Evolutionary conservation across 2,113 vertebrate genomes (phyloP).

Genomic region (Eolophus roseicapilla): DNA sequence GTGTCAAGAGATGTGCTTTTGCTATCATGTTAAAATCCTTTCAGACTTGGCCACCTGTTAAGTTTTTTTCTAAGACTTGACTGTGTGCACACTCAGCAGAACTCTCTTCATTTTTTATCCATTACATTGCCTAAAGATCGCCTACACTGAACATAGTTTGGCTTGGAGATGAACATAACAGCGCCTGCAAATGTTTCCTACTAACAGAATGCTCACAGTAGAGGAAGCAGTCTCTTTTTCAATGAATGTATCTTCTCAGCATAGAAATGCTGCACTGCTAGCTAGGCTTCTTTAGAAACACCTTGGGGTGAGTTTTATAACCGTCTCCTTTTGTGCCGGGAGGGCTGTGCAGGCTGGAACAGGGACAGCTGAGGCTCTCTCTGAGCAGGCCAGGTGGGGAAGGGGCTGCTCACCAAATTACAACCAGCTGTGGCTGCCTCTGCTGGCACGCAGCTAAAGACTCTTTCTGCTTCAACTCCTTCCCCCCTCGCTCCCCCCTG

Average conservation of each 20-base stretch:
- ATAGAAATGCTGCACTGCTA: not conserved
- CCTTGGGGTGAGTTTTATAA: not conserved
- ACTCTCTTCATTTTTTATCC: not conserved
- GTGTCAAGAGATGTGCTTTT: not conserved
- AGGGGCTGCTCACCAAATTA: not conserved
- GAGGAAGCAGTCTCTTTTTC: not conserved
- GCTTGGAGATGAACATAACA: not conserved
- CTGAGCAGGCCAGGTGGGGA: not conserved
- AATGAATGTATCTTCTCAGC: not conserved
- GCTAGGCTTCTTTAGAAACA: not conserved
- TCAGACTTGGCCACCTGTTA: not conserved
- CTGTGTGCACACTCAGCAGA: not conserved
- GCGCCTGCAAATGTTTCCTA: not conserved
- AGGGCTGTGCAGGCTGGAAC: not conserved
- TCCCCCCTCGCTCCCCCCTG: rapidly evolving
- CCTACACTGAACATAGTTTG: not conserved
- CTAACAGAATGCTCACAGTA: not conserved
- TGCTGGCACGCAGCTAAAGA: not conserved
- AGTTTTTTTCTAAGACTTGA: not conserved
- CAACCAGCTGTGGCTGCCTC: not conserved
- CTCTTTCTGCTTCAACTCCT: not conserved
- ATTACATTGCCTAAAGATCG: not conserved
- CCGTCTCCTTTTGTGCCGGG: not conserved
- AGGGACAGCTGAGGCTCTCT: not conserved
- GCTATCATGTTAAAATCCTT: not conserved